A percentile compares a stretch with the other conserved stretches of the same genome.
phyloP scores from a whole-genome alignment of 2,888 invertebrate species.

The Tuta absoluta region DNA sequence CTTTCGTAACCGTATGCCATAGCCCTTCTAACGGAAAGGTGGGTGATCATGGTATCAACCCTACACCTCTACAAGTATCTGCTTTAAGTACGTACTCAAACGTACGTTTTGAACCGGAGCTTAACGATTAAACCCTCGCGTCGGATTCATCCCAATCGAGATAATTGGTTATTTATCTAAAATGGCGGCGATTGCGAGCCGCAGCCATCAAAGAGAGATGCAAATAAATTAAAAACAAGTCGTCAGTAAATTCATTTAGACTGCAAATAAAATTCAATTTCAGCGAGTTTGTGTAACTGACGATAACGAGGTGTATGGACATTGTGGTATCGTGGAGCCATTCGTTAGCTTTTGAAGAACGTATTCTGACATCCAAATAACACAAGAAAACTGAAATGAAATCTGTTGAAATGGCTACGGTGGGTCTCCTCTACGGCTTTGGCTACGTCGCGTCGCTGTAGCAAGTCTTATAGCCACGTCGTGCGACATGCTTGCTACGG shows the following conservation, averaged over 20 bases:
- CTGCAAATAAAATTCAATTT: background rate
- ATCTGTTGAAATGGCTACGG: background rate
- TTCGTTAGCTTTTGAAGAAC: background rate
- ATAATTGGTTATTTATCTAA: constrained; percentile 77
- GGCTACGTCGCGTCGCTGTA: background rate
- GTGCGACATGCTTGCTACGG: too few relatives aligned
- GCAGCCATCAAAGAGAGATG: constrained; percentile 66
- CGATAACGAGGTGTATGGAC: background rate
- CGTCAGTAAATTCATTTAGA: constrained; percentile 72
- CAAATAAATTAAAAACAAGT: constrained; percentile 75
- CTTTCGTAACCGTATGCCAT: background rate
- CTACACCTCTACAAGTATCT: background rate
- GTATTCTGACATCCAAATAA: background rate
- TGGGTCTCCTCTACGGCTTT: background rate
- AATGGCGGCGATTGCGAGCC: constrained; percentile 49
- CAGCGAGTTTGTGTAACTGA: background rate
- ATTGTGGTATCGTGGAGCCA: background rate
- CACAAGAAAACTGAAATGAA: background rate
- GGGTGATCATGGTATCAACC: constrained; percentile 1
- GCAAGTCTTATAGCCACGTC: too few relatives aligned
- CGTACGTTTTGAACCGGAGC: constrained; percentile 43
- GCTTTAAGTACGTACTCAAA: background rate
- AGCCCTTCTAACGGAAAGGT: background rate
- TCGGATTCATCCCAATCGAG: constrained; percentile 63
- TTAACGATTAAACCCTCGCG: constrained; percentile 42